Evolutionary conservation across 2,113 vertebrate genomes (phyloP).

Genomic region (Sorex fumeus): DNA sequence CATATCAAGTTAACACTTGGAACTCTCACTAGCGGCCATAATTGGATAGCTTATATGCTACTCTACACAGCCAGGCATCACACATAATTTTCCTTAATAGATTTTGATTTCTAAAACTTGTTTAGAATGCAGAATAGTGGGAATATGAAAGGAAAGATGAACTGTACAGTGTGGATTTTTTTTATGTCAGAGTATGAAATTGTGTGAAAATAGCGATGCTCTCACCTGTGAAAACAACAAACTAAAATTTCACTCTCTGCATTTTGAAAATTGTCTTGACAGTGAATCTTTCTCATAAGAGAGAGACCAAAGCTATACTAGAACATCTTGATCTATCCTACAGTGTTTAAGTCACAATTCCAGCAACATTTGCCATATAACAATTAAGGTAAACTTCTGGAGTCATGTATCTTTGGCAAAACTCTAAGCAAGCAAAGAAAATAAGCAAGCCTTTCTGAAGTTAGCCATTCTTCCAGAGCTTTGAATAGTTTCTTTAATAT

Average conservation of each 20-base stretch:
- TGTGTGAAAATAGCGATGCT: background rate
- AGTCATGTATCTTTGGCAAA: background rate
- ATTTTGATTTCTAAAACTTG: constrained; percentile 34
- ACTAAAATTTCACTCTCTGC: background rate
- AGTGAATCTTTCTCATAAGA: background rate
- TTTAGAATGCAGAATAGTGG: background rate
- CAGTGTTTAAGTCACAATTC: background rate
- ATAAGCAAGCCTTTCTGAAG: background rate
- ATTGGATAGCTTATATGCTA: background rate
- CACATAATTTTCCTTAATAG: constrained; percentile 11
- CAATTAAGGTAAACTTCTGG: background rate
- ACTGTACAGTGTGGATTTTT: background rate
- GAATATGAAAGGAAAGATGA: constrained; percentile 41
- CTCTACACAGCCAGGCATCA: background rate
- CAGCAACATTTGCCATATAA: too few relatives aligned
- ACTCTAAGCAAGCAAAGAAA: background rate
- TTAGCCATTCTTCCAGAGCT: background rate
- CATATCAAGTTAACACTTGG: constrained; percentile 10
- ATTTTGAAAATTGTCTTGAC: background rate
- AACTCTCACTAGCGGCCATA: background rate
- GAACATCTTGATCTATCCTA: background rate
- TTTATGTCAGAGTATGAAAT: constrained; percentile 33
- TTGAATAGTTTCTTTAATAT: background rate
- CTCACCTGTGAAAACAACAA: background rate
- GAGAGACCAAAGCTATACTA: background rate